Evolutionary conservation across 2,113 vertebrate genomes (phyloP).

Genomic region (Smithornis capensis): DNA sequence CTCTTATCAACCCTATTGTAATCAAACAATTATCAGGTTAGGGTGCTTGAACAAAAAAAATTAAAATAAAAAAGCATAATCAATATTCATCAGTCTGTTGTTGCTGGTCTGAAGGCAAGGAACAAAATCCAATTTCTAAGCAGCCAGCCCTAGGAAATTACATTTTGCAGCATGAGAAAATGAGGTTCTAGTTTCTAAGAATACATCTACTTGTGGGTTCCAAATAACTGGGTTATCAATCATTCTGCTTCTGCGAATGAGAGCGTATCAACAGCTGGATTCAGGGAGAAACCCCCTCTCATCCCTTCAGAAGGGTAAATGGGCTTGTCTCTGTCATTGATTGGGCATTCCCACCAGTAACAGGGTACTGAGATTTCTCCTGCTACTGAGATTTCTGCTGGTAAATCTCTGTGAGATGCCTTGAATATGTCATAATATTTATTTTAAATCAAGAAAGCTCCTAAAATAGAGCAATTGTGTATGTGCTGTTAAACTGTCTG

Average conservation of each 20-base stretch:
- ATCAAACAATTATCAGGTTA: not conserved
- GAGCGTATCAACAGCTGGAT: not conserved
- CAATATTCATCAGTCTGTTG: conserved; percentile 22
- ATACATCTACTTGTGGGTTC: not conserved
- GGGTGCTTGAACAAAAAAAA: not conserved
- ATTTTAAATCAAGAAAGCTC: not conserved
- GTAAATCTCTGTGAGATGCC: not conserved
- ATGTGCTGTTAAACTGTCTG: not conserved
- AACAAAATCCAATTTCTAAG: not conserved
- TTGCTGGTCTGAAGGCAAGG: not conserved
- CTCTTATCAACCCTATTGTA: not conserved
- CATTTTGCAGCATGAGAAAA: conserved; percentile 31
- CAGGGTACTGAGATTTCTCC: not conserved
- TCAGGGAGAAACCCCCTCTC: not conserved
- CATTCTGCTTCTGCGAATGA: conserved; percentile 8
- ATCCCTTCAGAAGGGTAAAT: not conserved
- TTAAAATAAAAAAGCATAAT: not conserved
- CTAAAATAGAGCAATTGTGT: not conserved
- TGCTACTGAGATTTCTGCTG: not conserved
- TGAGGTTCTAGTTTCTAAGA: conserved; percentile 39
- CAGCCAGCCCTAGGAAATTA: not conserved
- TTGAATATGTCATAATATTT: not conserved
- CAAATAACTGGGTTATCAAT: conserved; percentile 43
- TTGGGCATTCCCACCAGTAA: not conserved
- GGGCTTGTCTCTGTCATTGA: not conserved